These are phyloP conservation scores for Chymomyza costata DNA, from an alignment of 1,140 invertebrate species.

Conservation along the genomic window DNA sequence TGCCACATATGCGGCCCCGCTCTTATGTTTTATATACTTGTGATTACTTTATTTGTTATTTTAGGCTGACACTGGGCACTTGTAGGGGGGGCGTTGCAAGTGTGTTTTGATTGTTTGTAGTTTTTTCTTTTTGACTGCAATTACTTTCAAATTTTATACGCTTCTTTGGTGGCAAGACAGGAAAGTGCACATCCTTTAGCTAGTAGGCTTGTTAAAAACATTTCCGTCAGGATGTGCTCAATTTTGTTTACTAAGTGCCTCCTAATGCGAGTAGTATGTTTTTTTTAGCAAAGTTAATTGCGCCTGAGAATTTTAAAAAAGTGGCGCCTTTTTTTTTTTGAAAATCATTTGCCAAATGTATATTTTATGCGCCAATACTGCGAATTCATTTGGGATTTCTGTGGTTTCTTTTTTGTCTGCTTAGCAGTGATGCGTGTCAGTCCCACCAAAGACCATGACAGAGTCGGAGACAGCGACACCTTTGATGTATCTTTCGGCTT, in stretches of 20 bases:
- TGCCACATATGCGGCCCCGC: neutral
- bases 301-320: no score
- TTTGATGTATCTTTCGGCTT: conserved; percentile 33
- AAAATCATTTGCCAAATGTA: no score
- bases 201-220: conserved; percentile 9
- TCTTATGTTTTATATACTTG: conserved; percentile 21
- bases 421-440: conserved; percentile 51
- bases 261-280: no score
- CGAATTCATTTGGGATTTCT: conserved; percentile 36
- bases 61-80: conserved; percentile 45
- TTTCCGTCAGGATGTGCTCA: conserved; percentile 51
- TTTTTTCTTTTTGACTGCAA: conserved; percentile 29
- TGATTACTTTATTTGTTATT: conserved; percentile 74
- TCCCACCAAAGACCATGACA: no score
- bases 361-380: no score
- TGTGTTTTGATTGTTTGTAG: conserved; percentile 57
- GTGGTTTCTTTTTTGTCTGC: conserved; percentile 47
- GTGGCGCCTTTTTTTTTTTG: no score
- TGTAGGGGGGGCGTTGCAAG: conserved; percentile 53
- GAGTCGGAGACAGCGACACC: conserved; percentile 14
- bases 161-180: conserved; percentile 58
- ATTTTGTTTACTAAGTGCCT: conserved; percentile 29
- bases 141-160: conserved; percentile 55
- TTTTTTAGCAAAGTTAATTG: no score
- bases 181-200: conserved; percentile 32